Evolutionary conservation across 1,140 invertebrate genomes (phyloP).

Genomic region (Maconellicoccus hirsutus): DNA sequence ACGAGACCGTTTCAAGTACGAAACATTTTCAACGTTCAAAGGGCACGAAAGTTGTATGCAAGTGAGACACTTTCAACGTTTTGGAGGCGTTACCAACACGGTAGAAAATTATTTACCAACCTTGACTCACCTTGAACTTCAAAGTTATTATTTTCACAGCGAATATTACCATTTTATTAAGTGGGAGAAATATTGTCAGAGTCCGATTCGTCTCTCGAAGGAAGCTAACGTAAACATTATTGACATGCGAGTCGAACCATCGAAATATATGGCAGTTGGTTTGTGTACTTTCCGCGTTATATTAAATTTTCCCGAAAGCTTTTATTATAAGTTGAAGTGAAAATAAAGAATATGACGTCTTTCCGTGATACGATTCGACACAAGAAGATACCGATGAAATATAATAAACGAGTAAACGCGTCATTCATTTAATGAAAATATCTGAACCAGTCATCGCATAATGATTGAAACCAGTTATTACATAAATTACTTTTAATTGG

Average conservation of each 20-base stretch:
- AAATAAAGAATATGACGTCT: too few relatives aligned
- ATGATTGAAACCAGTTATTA: too few relatives aligned
- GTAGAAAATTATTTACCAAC: neutral
- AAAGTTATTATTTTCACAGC: neutral
- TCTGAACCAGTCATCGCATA: too few relatives aligned
- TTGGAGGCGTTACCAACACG: neutral
- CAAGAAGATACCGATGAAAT: too few relatives aligned
- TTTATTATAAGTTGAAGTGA: too few relatives aligned
- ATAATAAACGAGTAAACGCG: too few relatives aligned
- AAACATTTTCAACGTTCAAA: neutral
- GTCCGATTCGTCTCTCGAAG: neutral
- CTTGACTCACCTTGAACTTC: constrained; percentile 7
- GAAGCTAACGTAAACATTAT: neutral
- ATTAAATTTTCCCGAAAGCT: too few relatives aligned
- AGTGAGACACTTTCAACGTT: neutral
- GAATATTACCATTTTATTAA: neutral
- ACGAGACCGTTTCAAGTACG: neutral
- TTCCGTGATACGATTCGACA: too few relatives aligned
- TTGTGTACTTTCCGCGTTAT: too few relatives aligned
- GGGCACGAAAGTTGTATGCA: neutral
- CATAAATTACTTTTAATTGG: too few relatives aligned
- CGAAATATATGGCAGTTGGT: too few relatives aligned
- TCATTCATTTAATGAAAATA: too few relatives aligned
- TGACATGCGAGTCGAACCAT: neutral
- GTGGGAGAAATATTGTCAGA: neutral